Evolutionary conservation across 1,140 invertebrate species (phyloP), one percentile per base, ranked within the genome.

Genomic region (Penaeus indicus): DNA sequence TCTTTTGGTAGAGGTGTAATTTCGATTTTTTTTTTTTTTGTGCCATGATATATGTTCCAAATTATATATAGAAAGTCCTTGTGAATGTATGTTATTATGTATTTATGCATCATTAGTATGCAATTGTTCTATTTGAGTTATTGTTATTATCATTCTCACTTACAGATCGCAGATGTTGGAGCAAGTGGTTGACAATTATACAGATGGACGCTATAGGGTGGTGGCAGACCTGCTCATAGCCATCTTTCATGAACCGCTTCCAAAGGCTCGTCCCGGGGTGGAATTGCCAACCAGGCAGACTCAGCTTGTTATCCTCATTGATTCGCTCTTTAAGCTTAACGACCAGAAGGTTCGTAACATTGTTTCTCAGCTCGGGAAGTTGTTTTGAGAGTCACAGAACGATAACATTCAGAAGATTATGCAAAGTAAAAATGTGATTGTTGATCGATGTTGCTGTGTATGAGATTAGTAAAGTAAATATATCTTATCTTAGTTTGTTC

Each of bases 291-390:
- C 84, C 27, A 63, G 89, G 42, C 93, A 93, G 63, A 92, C 93
- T 62, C 95, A 95, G 91, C 91, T 95, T 16, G 91, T 93, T 38
- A 93, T 97, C 89, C 93, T 97, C 78, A 93, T 97, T 82, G 95
- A 97, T 89, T 94, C 95, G n/a, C 93, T 96, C 22, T 96, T 95
- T 95, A 93, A 94, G 42, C 91, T 94, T 22, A 91, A 93, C 75
- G 92, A 94, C 84, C 91, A 90, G 75, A 91, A 92, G 91, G 93
- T 93, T 27, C 1, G 63, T 5, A 21, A 54, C 54, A 54, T 54
- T 54, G 10, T 54, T 54, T 54, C 54, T 54, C 0, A 54, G 8
- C 10, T 54, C 54, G 16, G 11, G 3, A 7, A 67, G 32, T 72
- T 25, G 67, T 25, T 3, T 25, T 72, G 67, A 72, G 22, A 72